phyloP scores from a whole-genome alignment of 2,113 vertebrate genomes.

The Planiliza haematocheilus region DNA sequence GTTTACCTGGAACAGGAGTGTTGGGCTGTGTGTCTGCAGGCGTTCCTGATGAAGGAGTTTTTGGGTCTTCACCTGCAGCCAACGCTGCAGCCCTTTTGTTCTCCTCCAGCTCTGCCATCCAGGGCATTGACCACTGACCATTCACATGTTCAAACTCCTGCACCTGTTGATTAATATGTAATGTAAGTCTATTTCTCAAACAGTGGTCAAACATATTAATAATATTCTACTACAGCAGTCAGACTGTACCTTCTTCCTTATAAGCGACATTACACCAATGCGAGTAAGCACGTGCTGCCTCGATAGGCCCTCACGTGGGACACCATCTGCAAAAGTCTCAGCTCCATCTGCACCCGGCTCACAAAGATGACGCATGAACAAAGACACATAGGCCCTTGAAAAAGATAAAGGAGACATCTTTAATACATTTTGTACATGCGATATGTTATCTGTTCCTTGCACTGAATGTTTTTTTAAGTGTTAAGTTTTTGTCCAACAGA shows the following conservation, averaged over 20 bases:
- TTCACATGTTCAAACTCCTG: conserved; percentile 99
- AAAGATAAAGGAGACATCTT: neutral
- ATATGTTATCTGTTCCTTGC: neutral
- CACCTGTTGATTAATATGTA: conserved; percentile 81
- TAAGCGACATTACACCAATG: conserved; percentile 98
- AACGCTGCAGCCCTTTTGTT: conserved; percentile 91
- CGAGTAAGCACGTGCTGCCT: conserved; percentile 97
- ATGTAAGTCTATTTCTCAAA: neutral
- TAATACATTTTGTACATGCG: neutral
- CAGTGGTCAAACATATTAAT: neutral
- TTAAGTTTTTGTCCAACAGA: conserved; percentile 17
- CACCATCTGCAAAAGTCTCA: conserved; percentile 97
- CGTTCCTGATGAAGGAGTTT: conserved; percentile 91
- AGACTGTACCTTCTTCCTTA: conserved; percentile 92
- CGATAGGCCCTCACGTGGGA: conserved; percentile 95
- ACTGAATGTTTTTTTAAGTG: neutral
- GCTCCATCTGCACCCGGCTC: conserved; percentile 97
- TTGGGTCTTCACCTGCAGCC: conserved; percentile 84
- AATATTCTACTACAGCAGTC: neutral
- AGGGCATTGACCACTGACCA: conserved; percentile 98
- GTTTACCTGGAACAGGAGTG: conserved; percentile 89
- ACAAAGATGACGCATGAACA: conserved; percentile 98
- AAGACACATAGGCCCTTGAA: conserved; percentile 96
- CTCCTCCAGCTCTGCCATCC: conserved; percentile 95
- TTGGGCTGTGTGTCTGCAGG: conserved; percentile 97